Percentiles rank a stretch among this genome's conserved stretches.
Evolutionary conservation across 2,113 vertebrate genomes (phyloP).

Genomic region (Crocuta crocuta): DNA sequence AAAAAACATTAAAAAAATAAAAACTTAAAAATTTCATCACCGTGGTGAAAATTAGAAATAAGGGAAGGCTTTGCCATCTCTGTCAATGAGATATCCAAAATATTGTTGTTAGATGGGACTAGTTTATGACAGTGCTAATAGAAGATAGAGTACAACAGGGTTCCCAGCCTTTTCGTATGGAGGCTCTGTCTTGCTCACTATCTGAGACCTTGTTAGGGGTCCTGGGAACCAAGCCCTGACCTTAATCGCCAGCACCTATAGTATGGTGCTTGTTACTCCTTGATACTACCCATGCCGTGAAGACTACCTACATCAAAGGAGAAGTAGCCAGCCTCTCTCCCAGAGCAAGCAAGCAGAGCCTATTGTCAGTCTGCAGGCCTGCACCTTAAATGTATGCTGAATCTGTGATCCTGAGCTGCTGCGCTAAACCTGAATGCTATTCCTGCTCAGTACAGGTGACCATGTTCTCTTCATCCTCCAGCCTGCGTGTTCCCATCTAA

Average conservation of each 20-base stretch:
- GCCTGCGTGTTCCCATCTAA: background rate
- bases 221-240: background rate
- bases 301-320: background rate
- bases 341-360: background rate
- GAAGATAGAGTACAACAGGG: background rate
- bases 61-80: background rate
- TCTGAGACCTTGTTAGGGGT: background rate
- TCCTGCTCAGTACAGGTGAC: background rate
- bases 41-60: background rate
- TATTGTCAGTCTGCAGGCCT: background rate
- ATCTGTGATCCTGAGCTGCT: background rate
- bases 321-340: background rate
- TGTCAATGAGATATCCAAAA: constrained; percentile 11
- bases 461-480: background rate
- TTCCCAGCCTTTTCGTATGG: background rate
- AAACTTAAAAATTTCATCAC: constrained; percentile 10
- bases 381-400: background rate
- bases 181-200: background rate
- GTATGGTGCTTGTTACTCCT: background rate
- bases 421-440: background rate
- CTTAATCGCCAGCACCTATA: background rate
- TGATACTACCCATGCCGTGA: background rate
- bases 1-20: too few species aligned
- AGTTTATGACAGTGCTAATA: background rate
- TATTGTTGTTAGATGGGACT: background rate